Conservation (phyloP, 2,888 invertebrate species). For the Ceriagrion tenellum region DNA sequence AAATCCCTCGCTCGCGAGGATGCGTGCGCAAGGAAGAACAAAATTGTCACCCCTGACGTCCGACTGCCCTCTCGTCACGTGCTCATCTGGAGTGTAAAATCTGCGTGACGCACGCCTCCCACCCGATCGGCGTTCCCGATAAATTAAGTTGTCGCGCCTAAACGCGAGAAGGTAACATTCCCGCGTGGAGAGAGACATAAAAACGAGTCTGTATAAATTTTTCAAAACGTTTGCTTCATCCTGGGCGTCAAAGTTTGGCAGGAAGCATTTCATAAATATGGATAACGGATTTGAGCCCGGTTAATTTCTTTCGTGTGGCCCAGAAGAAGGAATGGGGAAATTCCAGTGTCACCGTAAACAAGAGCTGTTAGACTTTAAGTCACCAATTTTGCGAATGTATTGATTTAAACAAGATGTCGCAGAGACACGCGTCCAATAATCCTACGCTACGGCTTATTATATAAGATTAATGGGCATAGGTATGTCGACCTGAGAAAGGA, state of each 20-base stretch:
- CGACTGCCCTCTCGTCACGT: not conserved
- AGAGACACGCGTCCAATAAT: not conserved
- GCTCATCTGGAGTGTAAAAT: not conserved
- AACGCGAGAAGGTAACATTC: not conserved
- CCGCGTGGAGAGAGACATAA: not conserved
- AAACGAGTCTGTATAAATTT: not conserved
- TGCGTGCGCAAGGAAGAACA: not conserved
- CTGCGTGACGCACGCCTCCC: conserved; percentile 13
- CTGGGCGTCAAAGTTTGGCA: not conserved
- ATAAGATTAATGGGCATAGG: not conserved
- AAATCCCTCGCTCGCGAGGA: not conserved
- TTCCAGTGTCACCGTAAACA: not conserved
- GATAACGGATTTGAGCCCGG: not conserved
- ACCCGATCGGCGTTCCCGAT: not conserved
- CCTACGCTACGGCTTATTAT: not conserved
- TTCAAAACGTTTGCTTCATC: not conserved
- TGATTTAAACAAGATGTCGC: not conserved
- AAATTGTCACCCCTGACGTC: not conserved
- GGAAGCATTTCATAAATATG: not conserved
- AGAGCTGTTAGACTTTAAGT: not conserved
- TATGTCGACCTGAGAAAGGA: too few species aligned
- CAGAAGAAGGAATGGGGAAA: not conserved
- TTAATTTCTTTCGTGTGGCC: not conserved
- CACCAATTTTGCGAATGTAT: not conserved
- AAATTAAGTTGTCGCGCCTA: conserved; percentile 28